Evolutionary conservation across 2,113 vertebrate species (phyloP).

Genomic region (Toxotes chatareus): DNA sequence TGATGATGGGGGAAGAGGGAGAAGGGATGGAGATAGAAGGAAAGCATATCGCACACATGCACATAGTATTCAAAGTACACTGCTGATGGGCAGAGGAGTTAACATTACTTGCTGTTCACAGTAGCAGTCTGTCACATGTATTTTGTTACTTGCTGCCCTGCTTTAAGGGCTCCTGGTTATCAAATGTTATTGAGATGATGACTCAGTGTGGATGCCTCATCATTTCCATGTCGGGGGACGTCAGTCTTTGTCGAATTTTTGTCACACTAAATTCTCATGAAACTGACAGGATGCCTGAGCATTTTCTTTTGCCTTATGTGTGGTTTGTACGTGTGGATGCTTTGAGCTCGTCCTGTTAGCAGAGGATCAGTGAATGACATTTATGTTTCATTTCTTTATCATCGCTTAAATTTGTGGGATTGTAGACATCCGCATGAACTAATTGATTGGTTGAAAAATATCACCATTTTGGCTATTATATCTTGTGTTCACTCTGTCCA

Average conservation of each 20-base stretch:
- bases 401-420: not conserved
- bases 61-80: slow-evolving; percentile 6
- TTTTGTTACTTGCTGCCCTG: not conserved
- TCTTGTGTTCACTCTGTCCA: not conserved
- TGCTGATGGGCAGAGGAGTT: not conserved
- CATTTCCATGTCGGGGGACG: slow-evolving; percentile 32
- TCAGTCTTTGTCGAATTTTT: slow-evolving; percentile 11
- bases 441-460: not conserved
- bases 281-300: not conserved
- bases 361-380: not conserved
- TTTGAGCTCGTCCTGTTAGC: not conserved
- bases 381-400: not conserved
- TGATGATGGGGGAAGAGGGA: slow-evolving; percentile 3
- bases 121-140: not conserved
- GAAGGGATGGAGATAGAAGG: slow-evolving; percentile 14
- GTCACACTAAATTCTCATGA: not conserved
- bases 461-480: not conserved
- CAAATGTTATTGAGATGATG: slow-evolving; percentile 43
- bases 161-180: slow-evolving; percentile 32
- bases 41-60: not conserved
- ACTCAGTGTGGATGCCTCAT: slow-evolving; percentile 19
- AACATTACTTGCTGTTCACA: not conserved
- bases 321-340: not conserved
- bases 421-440: not conserved
- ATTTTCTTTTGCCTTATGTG: not conserved